phyloP scores from a whole-genome alignment of 2,113 vertebrate species.

The Ammodytes dubius region DNA sequence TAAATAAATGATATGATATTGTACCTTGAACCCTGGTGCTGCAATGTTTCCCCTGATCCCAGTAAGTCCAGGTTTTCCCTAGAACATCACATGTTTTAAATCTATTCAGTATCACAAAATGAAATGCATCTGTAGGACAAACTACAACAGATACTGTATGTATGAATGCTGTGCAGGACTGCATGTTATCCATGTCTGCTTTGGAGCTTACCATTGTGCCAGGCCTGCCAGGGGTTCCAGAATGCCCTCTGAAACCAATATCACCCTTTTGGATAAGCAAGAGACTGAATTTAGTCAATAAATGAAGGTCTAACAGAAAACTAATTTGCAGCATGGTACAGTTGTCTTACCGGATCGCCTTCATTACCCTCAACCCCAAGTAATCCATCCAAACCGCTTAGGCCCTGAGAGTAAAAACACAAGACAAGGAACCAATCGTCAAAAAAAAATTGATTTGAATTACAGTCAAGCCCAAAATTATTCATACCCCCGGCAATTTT shows the following conservation, averaged over 20 bases:
- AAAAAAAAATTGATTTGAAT: background rate
- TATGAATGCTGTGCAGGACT: background rate
- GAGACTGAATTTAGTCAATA: background rate
- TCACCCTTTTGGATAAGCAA: constrained; percentile 73
- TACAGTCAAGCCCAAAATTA: no score
- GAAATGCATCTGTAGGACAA: background rate
- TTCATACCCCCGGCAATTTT: no score
- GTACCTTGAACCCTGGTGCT: constrained; percentile 76
- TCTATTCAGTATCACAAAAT: constrained; percentile 3
- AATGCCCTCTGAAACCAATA: constrained; percentile 72
- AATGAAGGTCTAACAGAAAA: background rate
- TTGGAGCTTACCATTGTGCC: constrained; percentile 75
- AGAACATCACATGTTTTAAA: background rate
- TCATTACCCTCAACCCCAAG: constrained; percentile 85
- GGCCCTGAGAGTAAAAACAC: constrained; percentile 69
- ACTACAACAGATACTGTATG: background rate
- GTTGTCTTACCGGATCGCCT: constrained; percentile 80
- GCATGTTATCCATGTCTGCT: background rate
- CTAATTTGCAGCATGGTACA: background rate
- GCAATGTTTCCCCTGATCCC: constrained; percentile 76
- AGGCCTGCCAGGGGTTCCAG: constrained; percentile 66
- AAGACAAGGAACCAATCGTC: constrained; percentile 8
- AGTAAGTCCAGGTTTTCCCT: constrained; percentile 77
- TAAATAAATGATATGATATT: background rate
- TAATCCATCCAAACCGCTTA: constrained; percentile 81